Base-by-base conservation (phyloP, 2,113 vertebrate genomes). In the Pachypanchax playfairii region DNA sequence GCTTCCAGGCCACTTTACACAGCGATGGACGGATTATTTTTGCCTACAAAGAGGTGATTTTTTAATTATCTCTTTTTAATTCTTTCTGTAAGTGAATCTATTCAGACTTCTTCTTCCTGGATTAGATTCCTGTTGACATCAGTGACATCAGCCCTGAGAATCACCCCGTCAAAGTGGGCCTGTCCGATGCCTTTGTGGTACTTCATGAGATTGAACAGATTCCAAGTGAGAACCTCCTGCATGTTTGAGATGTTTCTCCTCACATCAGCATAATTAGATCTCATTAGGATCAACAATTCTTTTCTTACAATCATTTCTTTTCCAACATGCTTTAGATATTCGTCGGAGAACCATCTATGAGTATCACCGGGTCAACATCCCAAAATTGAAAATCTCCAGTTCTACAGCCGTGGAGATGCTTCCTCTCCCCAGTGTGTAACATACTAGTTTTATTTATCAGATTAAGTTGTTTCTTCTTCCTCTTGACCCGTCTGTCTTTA, bases 341-440 rank as follows among this genome's bases (percentile, higher is more conserved):
- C 93, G 95, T 43, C 92, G 97, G 86, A 95, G 94, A 92, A 99
- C 96, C 57, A 95, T 99, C 83, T 98, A 96, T 57, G 97, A 99
- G 73, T 99, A 99, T 75, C 96, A 99, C 81, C 93, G 96, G 65
- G 94, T 99, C 43, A 92, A 98, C 71, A 91, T 99, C 53, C 91
- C 93, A 25, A 97, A 95, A 91, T 95, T 94, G 70, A 95, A 93
- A 89, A 95, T 99, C 65, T 93, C 91, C 51, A 96, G 88, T 67
- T 88, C 85, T 51, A 94, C 94, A 29, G 93, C 93, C 28, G 93
- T 98, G 5, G 95, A 97, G 88, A 94, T 99, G 89, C 87, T 94
- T 43, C 96, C 97, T 44, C 91, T 98, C 22, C 95, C 97, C 9
- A 98, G 97, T 98, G 90, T 93, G 96, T 79, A 5, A 0, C 11